phyloP scores from a whole-genome alignment of 2,113 vertebrate genomes.

The Tupaia tana region DNA sequence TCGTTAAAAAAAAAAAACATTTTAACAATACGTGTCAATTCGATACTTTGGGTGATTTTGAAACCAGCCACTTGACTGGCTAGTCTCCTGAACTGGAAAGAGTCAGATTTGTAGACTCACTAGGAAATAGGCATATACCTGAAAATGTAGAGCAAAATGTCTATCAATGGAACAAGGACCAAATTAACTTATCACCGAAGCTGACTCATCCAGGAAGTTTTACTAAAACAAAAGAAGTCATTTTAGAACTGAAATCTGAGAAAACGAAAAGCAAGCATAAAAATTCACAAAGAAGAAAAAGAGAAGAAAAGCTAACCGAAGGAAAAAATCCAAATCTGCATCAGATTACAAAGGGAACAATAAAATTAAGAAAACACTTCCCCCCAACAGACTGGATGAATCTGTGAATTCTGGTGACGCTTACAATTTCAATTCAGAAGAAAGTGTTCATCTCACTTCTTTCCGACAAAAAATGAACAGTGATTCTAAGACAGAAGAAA shows the following conservation, averaged over 20 bases:
- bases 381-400: conserved; percentile 67
- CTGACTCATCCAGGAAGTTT: background rate
- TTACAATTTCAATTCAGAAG: conserved; percentile 90
- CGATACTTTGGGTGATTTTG: conserved; percentile 20
- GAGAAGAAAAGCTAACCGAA: conserved; percentile 72
- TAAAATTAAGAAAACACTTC: conserved; percentile 45
- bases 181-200: conserved; percentile 18
- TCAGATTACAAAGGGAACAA: conserved; percentile 76
- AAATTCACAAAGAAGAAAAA: conserved; percentile 79
- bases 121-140: background rate
- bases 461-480: conserved; percentile 84
- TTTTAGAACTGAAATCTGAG: conserved; percentile 79
- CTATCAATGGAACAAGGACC: conserved; percentile 68
- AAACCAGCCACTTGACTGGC: conserved; percentile 18
- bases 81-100: conserved; percentile 62
- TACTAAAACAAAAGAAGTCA: conserved; percentile 77
- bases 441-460: conserved; percentile 89
- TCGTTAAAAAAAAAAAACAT: conserved; percentile 52
- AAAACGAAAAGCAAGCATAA: conserved; percentile 64
- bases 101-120: conserved; percentile 50
- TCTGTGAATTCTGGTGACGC: conserved; percentile 84
- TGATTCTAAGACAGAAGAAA: background rate
- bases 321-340: conserved; percentile 78
- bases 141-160: conserved; percentile 57
- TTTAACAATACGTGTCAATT: background rate